Percentiles rank a stretch among this genome's conserved stretches.
phyloP scores from a whole-genome alignment of 2,888 invertebrate species.

The Campopleginae sp. region DNA sequence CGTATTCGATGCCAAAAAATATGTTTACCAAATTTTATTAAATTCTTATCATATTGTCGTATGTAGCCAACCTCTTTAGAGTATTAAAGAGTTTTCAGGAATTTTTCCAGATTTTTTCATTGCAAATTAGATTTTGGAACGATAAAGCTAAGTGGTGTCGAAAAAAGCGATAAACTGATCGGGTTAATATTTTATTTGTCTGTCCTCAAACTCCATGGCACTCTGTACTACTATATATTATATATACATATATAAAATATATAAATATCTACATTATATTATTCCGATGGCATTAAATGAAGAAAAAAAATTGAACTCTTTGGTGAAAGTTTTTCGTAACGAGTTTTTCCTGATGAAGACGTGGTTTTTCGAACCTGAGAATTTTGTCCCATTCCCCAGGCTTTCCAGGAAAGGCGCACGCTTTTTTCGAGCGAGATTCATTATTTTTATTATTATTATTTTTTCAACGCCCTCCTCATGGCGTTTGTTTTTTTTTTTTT shows the following conservation, averaged over 20 bases:
- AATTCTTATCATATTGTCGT: no score
- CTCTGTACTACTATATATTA: slow-evolving; percentile 62
- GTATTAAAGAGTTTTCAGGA: no score
- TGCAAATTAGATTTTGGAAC: no score
- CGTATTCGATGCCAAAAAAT: no score
- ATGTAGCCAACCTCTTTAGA: no score
- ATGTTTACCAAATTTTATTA: no score
- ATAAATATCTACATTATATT: slow-evolving; percentile 45
- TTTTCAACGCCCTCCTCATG: no score
- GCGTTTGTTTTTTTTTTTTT: no score
- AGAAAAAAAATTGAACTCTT: slow-evolving; percentile 9
- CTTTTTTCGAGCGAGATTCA: background rate
- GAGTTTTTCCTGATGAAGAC: background rate
- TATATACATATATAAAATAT: slow-evolving; percentile 44
- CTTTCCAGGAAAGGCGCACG: background rate
- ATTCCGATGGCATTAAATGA: slow-evolving; percentile 28
- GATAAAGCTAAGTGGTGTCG: no score
- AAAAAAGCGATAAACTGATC: no score
- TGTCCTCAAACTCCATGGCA: slow-evolving; percentile 64
- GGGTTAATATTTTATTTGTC: slow-evolving; percentile 13
- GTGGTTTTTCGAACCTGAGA: background rate
- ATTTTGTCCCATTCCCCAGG: background rate
- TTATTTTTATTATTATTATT: no score
- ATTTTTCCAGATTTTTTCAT: no score
- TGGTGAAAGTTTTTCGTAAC: slow-evolving; percentile 18